A percentile compares a stretch with the other conserved stretches of the same genome.
These are phyloP conservation scores for Metellina segmentata DNA, from an alignment of 2,888 invertebrate genomes.

Conservation along the genomic window DNA sequence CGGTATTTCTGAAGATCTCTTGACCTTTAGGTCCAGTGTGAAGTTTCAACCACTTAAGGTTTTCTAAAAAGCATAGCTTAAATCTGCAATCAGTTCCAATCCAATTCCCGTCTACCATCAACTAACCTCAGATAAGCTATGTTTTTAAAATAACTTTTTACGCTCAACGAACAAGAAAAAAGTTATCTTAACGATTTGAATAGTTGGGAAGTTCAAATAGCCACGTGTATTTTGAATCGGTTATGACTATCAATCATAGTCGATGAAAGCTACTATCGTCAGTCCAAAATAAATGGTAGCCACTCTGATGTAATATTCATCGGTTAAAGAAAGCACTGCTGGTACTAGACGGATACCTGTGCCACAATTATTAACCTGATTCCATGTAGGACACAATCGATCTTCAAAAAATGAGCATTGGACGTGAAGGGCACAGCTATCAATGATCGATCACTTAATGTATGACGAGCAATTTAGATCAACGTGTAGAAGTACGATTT, in stretches of 20 bases:
- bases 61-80: too few relatives aligned
- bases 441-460: constrained; percentile 52
- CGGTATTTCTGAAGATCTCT: too few relatives aligned
- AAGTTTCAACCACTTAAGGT: too few relatives aligned
- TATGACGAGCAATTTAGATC: neutral
- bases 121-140: too few relatives aligned
- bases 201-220: neutral
- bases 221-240: neutral
- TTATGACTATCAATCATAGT: constrained; percentile 13
- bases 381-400: constrained; percentile 30
- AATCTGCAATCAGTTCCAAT: too few relatives aligned
- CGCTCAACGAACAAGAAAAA: too few relatives aligned
- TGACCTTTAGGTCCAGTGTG: too few relatives aligned
- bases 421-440: constrained; percentile 21
- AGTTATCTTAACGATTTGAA: too few relatives aligned
- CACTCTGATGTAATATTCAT: constrained; percentile 20
- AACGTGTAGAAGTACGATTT: neutral
- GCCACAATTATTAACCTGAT: constrained; percentile 33
- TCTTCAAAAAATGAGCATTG: constrained; percentile 39
- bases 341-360: neutral
- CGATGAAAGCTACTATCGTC: constrained; percentile 18
- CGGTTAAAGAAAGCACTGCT: constrained; percentile 1
- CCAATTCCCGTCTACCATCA: too few relatives aligned
- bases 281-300: constrained; percentile 13
- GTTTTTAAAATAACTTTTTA: neutral